These are phyloP conservation scores for Drosophila mayaguana DNA, from an alignment of 2,888 invertebrate genomes.

Conservation along the genomic window DNA sequence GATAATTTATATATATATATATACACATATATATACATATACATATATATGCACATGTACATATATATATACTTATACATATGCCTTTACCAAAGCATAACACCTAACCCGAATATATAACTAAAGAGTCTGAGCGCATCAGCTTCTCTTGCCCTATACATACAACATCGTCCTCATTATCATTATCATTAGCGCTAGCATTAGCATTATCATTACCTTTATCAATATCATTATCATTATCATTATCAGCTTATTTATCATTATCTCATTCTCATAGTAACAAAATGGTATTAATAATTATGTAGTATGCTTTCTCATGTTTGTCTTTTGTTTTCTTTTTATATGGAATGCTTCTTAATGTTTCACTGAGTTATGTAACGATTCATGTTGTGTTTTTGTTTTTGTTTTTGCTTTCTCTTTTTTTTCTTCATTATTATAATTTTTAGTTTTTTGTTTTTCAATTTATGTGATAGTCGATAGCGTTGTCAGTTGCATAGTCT, in stretches of 20 bases:
- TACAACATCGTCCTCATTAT: constrained; percentile 35
- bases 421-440: no score
- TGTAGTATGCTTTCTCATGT: constrained; percentile 38
- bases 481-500: constrained; percentile 83
- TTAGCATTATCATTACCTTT: constrained; percentile 6
- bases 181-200: constrained; percentile 16
- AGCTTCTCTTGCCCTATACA: constrained; percentile 42
- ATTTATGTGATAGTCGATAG: constrained; percentile 82
- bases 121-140: constrained; percentile 32
- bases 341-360: constrained; percentile 32
- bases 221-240: constrained; percentile 30
- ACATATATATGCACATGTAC: background rate
- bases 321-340: background rate
- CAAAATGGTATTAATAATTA: constrained; percentile 53
- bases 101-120: constrained; percentile 31
- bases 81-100: constrained; percentile 42
- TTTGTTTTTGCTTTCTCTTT: background rate
- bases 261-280: constrained; percentile 48
- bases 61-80: constrained; percentile 4
- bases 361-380: constrained; percentile 35
- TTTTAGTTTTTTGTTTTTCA: constrained; percentile 9
- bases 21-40: constrained; percentile 1
- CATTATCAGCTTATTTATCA: constrained; percentile 26
- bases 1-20: constrained; percentile 49
- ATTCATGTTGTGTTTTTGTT: background rate